phyloP scores from a whole-genome alignment of 1,140 invertebrate species.

The Drosophila pruinosa region DNA sequence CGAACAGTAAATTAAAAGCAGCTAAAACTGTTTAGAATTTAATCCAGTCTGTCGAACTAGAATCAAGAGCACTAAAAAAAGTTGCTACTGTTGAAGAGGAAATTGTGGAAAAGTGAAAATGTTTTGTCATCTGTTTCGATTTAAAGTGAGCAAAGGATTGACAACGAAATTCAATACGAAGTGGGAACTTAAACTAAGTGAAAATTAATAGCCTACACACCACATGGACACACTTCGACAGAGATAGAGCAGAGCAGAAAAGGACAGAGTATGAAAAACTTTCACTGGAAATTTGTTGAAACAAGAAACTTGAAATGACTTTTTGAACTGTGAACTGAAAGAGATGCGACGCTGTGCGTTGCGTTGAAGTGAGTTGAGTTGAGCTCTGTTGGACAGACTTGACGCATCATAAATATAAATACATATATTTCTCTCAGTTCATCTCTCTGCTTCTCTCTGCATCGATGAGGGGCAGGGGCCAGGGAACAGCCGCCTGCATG shows the following conservation, averaged over 20 bases:
- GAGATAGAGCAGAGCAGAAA: neutral
- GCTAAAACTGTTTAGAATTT: slow-evolving; percentile 62
- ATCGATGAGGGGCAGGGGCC: slow-evolving; percentile 21
- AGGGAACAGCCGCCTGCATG: slow-evolving; percentile 47
- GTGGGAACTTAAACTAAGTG: slow-evolving; percentile 64
- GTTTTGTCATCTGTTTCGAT: slow-evolving; percentile 74
- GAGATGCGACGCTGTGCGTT: neutral
- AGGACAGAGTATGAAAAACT: slow-evolving; percentile 38
- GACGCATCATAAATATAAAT: slow-evolving; percentile 71
- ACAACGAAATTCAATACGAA: slow-evolving; percentile 62
- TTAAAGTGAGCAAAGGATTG: slow-evolving; percentile 63
- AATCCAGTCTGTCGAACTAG: slow-evolving; percentile 22
- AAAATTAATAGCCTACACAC: slow-evolving; percentile 63
- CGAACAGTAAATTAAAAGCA: slow-evolving; percentile 60
- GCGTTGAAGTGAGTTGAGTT: slow-evolving; percentile 22
- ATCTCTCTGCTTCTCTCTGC: neutral
- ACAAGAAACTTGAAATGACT: slow-evolving; percentile 76
- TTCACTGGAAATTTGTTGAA: slow-evolving; percentile 67
- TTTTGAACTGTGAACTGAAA: slow-evolving; percentile 75
- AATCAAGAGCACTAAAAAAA: slow-evolving; percentile 9
- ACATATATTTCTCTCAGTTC: slow-evolving; percentile 27
- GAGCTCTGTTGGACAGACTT: slow-evolving; percentile 7
- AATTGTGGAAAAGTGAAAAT: slow-evolving; percentile 46
- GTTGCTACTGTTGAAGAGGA: neutral
- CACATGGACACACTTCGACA: slow-evolving; percentile 1